Base-by-base conservation (phyloP, 2,113 vertebrate genomes). In the Peromyscus maniculatus region DNA sequence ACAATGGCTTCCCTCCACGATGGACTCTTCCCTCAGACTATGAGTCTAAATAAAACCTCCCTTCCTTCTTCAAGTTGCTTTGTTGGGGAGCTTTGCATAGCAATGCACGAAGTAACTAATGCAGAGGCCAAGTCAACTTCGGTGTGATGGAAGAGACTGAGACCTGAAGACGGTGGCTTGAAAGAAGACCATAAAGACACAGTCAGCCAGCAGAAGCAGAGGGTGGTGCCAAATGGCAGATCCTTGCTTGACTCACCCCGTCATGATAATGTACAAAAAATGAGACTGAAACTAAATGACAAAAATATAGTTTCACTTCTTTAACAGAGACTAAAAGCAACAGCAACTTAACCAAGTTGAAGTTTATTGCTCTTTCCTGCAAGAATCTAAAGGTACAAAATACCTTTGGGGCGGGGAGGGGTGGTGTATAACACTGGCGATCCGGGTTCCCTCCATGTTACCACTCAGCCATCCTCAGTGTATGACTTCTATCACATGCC, bases 141-240 rank as follows among this genome's bases (percentile, higher is more conserved):
- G 0, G 11, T 7, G 11, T 52, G 57, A 55, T 2, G 0, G 1
- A 19, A 33, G 12, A 66, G 46, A 79, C 12, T 43, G 2, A 62
- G 17, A 46, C 33, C 36, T 26, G 28, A 66, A 55, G 59, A 72
- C 17, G 0, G 43, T 28, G 52, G 39, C 77, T 62, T 10, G 19
- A 31, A 46, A 1, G n/a, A 57, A 49, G 52, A 19, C 17, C 16
- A 12, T 12, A 22, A 72, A 49, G 62, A 19, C 7, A n/a, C 22
- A 66, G 43, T 2, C 43, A 33, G 28, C 26, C 28, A 16, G 66
- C 15, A 24, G 39, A 39, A 16, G 66, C 10, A 24, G 36, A 39
- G 31, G 31, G 16, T 3, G 24, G 62, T 28, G 16, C 64, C 66
- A 49, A 31, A n/a, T 7, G 31, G 77, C 22, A 78, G 59, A 57